Evolutionary conservation across 2,113 vertebrate species (phyloP).

Genomic region (Corapipo altera): DNA sequence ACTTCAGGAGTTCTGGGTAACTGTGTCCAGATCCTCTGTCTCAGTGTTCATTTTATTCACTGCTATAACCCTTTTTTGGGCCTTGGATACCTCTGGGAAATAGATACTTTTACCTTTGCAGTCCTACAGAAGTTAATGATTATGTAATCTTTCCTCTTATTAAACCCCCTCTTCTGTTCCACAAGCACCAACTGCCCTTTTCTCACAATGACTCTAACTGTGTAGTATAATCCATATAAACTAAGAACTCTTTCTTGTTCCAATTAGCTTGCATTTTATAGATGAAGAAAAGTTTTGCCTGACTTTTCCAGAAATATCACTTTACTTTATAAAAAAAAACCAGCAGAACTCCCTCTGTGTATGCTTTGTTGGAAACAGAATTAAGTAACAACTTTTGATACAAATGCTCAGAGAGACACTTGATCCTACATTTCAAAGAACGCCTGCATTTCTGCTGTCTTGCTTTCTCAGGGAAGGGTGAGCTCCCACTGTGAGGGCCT

Average conservation of each 20-base stretch:
- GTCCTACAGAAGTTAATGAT: background rate
- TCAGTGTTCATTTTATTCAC: background rate
- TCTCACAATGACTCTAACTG: background rate
- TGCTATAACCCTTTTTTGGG: background rate
- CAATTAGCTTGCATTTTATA: background rate
- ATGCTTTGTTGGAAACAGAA: background rate
- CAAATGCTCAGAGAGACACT: background rate
- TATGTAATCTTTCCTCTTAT: background rate
- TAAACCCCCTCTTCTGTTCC: background rate
- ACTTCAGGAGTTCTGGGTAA: background rate
- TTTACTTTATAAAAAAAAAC: background rate
- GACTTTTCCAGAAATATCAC: background rate
- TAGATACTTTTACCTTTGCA: background rate
- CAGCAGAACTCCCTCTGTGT: rapidly evolving
- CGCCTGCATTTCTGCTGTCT: background rate
- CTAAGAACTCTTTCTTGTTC: background rate
- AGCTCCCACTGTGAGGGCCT: rapidly evolving
- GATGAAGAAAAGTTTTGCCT: background rate
- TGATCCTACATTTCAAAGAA: background rate
- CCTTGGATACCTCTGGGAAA: background rate
- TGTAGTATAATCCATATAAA: background rate
- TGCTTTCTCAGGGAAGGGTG: background rate
- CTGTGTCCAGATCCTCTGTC: background rate
- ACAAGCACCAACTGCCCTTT: background rate
- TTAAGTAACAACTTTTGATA: background rate